Conservation (phyloP, 2,888 invertebrate species). For the Dryomyza anilis region DNA sequence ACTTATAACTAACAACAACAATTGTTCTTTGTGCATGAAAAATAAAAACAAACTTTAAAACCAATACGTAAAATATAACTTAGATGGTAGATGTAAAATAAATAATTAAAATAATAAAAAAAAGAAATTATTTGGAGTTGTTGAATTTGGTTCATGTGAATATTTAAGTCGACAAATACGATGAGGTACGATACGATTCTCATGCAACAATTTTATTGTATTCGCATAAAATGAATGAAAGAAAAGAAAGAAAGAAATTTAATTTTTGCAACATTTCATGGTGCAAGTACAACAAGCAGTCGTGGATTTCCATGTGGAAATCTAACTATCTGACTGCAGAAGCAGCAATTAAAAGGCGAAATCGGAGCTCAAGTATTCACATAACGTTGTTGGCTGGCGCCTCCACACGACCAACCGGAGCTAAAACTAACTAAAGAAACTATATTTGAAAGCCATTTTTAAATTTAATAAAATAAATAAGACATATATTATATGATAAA, state of each 20-base stretch:
- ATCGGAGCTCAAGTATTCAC: conserved; percentile 38
- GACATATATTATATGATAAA: neutral
- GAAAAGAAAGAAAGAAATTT: neutral
- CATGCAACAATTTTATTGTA: conserved; percentile 25
- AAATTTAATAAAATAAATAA: conserved; percentile 1
- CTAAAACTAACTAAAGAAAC: no score
- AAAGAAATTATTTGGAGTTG: neutral
- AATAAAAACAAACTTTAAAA: no score
- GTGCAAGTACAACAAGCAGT: neutral
- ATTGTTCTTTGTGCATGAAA: conserved; percentile 14
- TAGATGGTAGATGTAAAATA: no score
- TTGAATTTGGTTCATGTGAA: conserved; percentile 37
- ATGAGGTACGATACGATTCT: conserved; percentile 1
- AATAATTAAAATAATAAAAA: no score
- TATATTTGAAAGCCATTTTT: no score
- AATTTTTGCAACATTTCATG: neutral
- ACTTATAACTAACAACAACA: conserved; percentile 3
- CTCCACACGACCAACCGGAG: no score
- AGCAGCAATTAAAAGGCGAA: neutral
- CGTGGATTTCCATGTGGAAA: neutral
- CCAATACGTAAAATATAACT: no score
- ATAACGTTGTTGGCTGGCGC: conserved; percentile 23
- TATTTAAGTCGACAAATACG: conserved; percentile 38
- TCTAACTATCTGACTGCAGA: no score
- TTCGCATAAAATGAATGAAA: conserved; percentile 23